Base-by-base conservation (phyloP, 2,888 invertebrate genomes). In the Stenodera caucasica region DNA sequence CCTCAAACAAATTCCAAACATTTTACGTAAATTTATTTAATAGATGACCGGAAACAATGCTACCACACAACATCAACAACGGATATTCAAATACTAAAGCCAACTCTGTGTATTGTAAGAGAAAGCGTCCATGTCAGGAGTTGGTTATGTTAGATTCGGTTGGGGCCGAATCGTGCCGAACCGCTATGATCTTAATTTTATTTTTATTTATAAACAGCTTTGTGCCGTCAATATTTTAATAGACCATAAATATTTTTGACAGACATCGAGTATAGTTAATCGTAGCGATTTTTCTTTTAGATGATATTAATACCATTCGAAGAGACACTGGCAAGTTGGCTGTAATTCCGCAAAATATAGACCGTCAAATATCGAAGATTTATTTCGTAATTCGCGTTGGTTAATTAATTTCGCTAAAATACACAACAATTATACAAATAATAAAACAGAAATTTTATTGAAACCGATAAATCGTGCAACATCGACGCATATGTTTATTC, bases 41-140 rank as follows among this genome's bases (percentile, higher is more conserved):
- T 7, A 7, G 1, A 2, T 35, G 14, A 53, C 30, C 30, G 12
- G 45, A 21, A 12, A 45, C n/a, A 18, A 6, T 21, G 14, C 2
- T 37, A 26, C 26, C 33, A 26, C 33, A 56, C 56, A 40, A 49
- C 30, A 51, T n/a, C 15, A 52, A 52, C 63, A 32, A 57, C 63
- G 55, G 60, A 54, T 60, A 55, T 55, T 55, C 55, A 55, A 60
- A 58, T 55, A 63, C 63, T 63, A 53, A 60, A 60, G 23, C n/a
- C 21, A 23, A 45, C 4, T 40, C 55, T 63, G 60, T 55, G 55
- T 58, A 53, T 23, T 45, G 45, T 45, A n/a, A 45, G 40, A 45
- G 45, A 45, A 55, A 58, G 51, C 53, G 58, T 55, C 62, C 62
- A 62, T 58, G 62, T 56, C 56, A 56, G 56, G 62, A 62, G 56